Conservation (phyloP, 2,797 vertebrate species). For the Bovichtus variegatus region DNA sequence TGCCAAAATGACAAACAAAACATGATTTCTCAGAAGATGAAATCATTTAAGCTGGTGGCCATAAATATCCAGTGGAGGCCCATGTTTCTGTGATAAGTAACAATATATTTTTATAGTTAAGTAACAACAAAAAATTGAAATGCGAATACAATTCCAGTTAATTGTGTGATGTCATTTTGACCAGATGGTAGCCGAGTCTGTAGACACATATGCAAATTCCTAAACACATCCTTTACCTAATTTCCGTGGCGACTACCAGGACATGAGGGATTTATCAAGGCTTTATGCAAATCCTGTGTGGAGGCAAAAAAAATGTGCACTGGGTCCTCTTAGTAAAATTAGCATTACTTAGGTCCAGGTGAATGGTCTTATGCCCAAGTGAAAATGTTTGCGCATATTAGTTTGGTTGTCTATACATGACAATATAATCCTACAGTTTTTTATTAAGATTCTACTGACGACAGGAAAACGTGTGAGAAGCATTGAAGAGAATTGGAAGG, state of each 20-base stretch:
- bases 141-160: background rate
- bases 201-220: constrained; percentile 75
- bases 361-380: background rate
- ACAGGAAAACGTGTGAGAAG: background rate
- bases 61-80: too few species aligned
- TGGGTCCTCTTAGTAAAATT: background rate
- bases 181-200: constrained; percentile 2
- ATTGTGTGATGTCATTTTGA: constrained; percentile 26
- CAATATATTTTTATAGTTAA: too few species aligned
- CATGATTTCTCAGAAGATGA: too few species aligned
- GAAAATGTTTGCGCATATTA: constrained; percentile 14
- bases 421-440: background rate
- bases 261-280: constrained; percentile 50
- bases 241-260: constrained; percentile 64
- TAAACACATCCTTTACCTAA: constrained; percentile 64
- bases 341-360: background rate
- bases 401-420: background rate
- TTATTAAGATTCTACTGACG: background rate
- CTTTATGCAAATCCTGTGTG: constrained; percentile 77
- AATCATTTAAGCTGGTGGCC: too few species aligned
- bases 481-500: background rate
- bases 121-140: background rate
- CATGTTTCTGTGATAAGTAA: background rate
- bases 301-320: constrained; percentile 15
- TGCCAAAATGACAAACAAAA: too few species aligned